phyloP scores from a whole-genome alignment of 2,888 invertebrate species.

The Glyphotaelius pellucidus region DNA sequence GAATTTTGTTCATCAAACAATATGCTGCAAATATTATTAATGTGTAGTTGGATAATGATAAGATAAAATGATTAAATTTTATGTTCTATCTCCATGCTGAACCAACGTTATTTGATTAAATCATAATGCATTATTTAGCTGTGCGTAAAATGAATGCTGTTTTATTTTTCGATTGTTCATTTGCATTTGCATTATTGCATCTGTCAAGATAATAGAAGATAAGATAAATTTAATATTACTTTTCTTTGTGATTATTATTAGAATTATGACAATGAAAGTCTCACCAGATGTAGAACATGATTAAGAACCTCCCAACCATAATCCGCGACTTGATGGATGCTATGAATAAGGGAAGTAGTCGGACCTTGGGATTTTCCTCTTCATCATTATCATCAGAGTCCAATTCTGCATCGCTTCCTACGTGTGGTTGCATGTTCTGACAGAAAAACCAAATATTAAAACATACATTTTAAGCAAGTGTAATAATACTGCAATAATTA shows the following conservation, averaged over 20 bases:
- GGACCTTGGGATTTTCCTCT: constrained; percentile 67
- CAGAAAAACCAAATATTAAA: background rate
- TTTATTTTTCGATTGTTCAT: background rate
- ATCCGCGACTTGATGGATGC: constrained; percentile 73
- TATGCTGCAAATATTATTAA: too few species aligned
- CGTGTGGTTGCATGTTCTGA: constrained; percentile 29
- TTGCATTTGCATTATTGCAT: background rate
- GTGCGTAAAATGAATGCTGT: background rate
- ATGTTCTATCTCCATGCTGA: background rate
- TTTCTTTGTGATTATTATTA: constrained; percentile 24
- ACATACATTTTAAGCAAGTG: background rate
- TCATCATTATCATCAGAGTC: constrained; percentile 61
- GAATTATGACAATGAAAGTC: constrained; percentile 51
- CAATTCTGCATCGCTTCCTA: constrained; percentile 36
- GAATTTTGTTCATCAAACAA: background rate
- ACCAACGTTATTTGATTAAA: background rate
- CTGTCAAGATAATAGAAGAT: background rate
- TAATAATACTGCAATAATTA: too few species aligned
- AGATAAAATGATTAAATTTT: background rate
- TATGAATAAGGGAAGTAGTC: constrained; percentile 72
- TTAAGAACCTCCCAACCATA: constrained; percentile 73
- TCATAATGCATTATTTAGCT: background rate
- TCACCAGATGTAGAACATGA: constrained; percentile 76
- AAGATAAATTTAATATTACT: background rate
- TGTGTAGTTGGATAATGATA: too few species aligned